Conservation (phyloP, 2,888 invertebrate genomes). For the Eupithecia pulchellata region DNA sequence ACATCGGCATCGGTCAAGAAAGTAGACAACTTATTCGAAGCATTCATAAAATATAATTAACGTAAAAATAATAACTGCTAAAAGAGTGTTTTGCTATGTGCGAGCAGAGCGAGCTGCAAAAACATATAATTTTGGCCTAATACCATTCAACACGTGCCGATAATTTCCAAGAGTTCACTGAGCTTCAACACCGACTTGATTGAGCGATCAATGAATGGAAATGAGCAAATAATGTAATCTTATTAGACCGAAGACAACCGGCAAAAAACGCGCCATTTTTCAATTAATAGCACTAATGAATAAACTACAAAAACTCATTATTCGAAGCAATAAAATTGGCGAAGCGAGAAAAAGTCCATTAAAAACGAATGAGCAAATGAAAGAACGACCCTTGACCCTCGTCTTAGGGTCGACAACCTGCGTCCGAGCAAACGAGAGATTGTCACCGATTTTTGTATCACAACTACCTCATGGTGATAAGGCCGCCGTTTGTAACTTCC, state of each 20-base stretch:
- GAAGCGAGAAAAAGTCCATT: conserved; percentile 47
- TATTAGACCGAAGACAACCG: conserved; percentile 12
- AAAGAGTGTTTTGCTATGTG: not conserved
- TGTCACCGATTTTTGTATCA: not conserved
- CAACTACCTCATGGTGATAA: not conserved
- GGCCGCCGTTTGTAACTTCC: not conserved
- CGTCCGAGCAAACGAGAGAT: conserved; percentile 6
- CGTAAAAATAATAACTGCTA: not conserved
- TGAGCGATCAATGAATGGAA: conserved; percentile 22
- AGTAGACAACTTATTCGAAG: not conserved
- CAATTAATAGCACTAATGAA: conserved; percentile 41
- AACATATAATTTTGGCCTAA: not conserved
- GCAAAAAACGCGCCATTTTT: conserved; percentile 30
- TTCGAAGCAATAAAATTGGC: conserved; percentile 42
- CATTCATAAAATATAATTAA: not conserved
- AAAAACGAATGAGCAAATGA: conserved; percentile 43
- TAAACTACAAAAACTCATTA: conserved; percentile 38
- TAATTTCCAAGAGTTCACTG: not conserved
- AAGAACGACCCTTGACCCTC: conserved; percentile 59
- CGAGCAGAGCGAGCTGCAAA: not conserved
- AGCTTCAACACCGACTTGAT: not conserved
- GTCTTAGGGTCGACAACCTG: conserved; percentile 53
- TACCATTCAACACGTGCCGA: not conserved
- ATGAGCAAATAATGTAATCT: conserved; percentile 12
- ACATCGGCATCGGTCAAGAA: not conserved